Base-by-base conservation (phyloP, 2,797 vertebrate genomes). In the Balearica regulorum region DNA sequence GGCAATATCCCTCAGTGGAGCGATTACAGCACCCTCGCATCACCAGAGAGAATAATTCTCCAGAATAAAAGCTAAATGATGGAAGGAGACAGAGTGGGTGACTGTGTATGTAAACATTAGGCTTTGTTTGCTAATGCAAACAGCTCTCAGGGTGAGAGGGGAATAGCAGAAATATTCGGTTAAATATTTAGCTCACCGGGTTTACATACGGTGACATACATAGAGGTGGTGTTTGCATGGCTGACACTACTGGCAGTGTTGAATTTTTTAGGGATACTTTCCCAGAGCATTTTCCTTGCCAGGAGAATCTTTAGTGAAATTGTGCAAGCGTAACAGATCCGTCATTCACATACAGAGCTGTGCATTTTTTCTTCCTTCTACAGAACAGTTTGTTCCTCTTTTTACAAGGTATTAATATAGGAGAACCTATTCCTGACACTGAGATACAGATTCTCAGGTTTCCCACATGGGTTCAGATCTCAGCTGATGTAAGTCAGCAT, bases 91-190 rank as follows among this genome's bases (percentile, higher is more conserved):
- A 85, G 77, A 89, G 71, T 75, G 82, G 76, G 77, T 91, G 83
- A 92, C 66, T 76, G 51, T 54, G 41, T 84, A 78, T 35, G 46
- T 39, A 93, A 95, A 93, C 57, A 78, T 58, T 22, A 85, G 46
- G 44, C 83, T 91, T 92, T 73, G 73, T 88, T 88, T 95, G 86
- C 54, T 92, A 77, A 85, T 24, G 49, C 73, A 71, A 90, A 85
- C 89, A 69, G 62, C 58, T 89, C 61, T 91, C 43, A 58, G 82
- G 49, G 72, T n/a, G 54, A 91, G 78, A 83, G 13, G 41, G 54
- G 58, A 90, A 69, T 10, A 83, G 89, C 69, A 94, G 82, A 85
- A 97, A 89, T 78, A 83, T 25, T 78, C 68, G 75, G 57, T 78
- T 87, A 85, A 95, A 79, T 44, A 64, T 84, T 82, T 76, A 86